Evolutionary conservation across 2,888 invertebrate genomes (phyloP).

Genomic region (Ecliptopera silaceata): DNA sequence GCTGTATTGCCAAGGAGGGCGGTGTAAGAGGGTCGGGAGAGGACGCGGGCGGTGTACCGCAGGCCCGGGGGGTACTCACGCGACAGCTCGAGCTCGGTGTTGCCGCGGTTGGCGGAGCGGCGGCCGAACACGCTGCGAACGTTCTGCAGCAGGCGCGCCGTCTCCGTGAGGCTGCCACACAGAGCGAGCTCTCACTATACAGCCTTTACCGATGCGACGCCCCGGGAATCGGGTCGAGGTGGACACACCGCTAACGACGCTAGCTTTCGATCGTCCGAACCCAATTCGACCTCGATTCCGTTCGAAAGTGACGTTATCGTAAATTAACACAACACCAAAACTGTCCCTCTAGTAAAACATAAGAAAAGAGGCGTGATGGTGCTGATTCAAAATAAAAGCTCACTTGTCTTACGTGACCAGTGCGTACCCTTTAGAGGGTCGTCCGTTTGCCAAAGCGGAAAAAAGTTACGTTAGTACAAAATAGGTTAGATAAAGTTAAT

Average conservation of each 20-base stretch:
- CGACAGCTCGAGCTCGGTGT: slow-evolving; percentile 94
- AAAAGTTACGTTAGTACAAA: background rate
- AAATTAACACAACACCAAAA: slow-evolving; percentile 18
- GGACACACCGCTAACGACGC: slow-evolving; percentile 13
- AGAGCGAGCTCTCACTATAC: slow-evolving; percentile 59
- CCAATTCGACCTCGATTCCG: slow-evolving; percentile 14
- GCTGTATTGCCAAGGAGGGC: background rate
- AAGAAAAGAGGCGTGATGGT: slow-evolving; percentile 33
- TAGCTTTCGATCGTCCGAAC: background rate
- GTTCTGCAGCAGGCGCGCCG: slow-evolving; percentile 96
- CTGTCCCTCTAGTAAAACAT: slow-evolving; percentile 16
- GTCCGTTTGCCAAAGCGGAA: slow-evolving; percentile 11
- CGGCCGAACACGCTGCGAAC: slow-evolving; percentile 96
- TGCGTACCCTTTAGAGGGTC: slow-evolving; percentile 10
- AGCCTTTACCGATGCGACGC: slow-evolving; percentile 53
- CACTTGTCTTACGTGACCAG: slow-evolving; percentile 14
- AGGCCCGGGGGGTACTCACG: slow-evolving; percentile 87
- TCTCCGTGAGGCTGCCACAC: slow-evolving; percentile 95
- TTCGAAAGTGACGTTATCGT: slow-evolving; percentile 10
- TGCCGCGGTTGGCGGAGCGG: slow-evolving; percentile 89
- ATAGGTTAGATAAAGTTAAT: background rate
- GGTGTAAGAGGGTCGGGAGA: background rate
- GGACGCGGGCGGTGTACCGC: background rate
- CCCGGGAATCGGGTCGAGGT: slow-evolving; percentile 10
- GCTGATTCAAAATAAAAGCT: slow-evolving; percentile 19